phyloP scores from a whole-genome alignment of 2,888 invertebrate genomes.

The Nemurella pictetii region DNA sequence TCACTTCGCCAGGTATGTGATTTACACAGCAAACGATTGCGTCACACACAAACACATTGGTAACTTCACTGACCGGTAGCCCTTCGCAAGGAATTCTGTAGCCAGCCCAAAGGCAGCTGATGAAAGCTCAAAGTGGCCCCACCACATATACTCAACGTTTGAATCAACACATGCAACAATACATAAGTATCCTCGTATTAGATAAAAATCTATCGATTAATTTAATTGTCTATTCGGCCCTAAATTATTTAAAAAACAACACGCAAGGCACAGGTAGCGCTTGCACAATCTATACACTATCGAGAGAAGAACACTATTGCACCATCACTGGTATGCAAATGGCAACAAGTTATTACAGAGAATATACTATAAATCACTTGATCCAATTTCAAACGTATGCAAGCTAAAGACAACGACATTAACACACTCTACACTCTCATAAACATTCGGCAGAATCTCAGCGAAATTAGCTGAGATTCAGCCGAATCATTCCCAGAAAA shows the following conservation, averaged over 20 bases:
- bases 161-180: not conserved
- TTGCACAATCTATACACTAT: not conserved
- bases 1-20: not conserved
- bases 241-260: not conserved
- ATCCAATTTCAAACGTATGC: not conserved
- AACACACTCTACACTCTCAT: no score
- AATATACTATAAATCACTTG: not conserved
- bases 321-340: not conserved
- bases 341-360: no score
- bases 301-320: not conserved
- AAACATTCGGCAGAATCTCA: no score
- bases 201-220: not conserved
- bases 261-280: not conserved
- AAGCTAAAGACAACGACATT: not conserved
- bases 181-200: not conserved
- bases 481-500: no score
- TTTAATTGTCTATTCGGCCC: not conserved
- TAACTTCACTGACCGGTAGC: not conserved
- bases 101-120: not conserved
- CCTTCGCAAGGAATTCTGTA: not conserved
- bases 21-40: not conserved
- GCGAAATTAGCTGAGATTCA: no score
- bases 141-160: not conserved
- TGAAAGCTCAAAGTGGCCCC: no score
- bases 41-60: not conserved